Evolutionary conservation across 2,888 invertebrate species (phyloP).

Genomic region (Leptinotarsa rubiginosa): DNA sequence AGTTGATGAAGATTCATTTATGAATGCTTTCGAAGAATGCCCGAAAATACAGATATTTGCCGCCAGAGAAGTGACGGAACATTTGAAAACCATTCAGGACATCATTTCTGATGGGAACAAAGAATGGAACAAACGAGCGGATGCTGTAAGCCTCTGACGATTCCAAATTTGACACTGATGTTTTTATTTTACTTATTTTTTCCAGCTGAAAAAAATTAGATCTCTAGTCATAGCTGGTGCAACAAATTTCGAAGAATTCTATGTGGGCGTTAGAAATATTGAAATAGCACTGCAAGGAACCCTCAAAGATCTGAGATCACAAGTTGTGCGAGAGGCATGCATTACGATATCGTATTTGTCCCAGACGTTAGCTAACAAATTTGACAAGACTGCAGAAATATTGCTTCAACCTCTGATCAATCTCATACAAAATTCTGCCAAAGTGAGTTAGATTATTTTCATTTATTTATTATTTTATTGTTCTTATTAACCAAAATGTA

Average conservation of each 20-base stretch:
- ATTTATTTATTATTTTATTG: slow-evolving; percentile 8
- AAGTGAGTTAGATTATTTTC: slow-evolving; percentile 71
- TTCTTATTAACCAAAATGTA: background rate
- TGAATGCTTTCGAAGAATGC: slow-evolving; percentile 85
- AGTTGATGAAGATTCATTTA: slow-evolving; percentile 89
- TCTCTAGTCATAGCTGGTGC: slow-evolving; percentile 86
- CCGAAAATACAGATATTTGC: slow-evolving; percentile 87
- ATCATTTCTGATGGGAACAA: slow-evolving; percentile 83
- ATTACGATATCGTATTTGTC: slow-evolving; percentile 94
- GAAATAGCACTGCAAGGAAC: slow-evolving; percentile 85
- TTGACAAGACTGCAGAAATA: slow-evolving; percentile 87
- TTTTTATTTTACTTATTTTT: slow-evolving; percentile 55
- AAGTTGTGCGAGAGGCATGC: slow-evolving; percentile 95
- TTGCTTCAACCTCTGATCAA: slow-evolving; percentile 87
- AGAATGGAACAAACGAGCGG: slow-evolving; percentile 96
- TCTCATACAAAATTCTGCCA: slow-evolving; percentile 94
- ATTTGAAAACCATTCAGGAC: slow-evolving; percentile 79
- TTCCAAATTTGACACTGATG: background rate
- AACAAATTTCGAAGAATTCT: slow-evolving; percentile 77
- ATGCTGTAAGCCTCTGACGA: slow-evolving; percentile 74
- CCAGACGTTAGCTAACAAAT: slow-evolving; percentile 83
- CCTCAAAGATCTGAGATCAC: slow-evolving; percentile 89
- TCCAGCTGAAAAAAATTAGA: slow-evolving; percentile 85
- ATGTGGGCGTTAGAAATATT: slow-evolving; percentile 79
- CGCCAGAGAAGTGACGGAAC: slow-evolving; percentile 84